A percentile compares a stretch with the other conserved stretches of the same genome.
Conservation (phyloP, 2,797 vertebrate genomes). For the Hephaestus fuliginosus region DNA sequence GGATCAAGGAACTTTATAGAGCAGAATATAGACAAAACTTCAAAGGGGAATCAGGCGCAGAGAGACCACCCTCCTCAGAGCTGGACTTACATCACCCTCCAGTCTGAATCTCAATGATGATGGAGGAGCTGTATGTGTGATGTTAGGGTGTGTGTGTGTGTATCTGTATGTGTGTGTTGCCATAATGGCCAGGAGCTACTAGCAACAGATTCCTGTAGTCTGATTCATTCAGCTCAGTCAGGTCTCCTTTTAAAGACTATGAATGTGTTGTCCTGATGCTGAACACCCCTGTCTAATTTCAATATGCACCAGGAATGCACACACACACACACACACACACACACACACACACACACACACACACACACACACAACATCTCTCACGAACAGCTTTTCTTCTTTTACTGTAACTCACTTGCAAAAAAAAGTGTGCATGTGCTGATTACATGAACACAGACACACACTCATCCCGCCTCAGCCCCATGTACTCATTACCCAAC, state of each 20-base stretch:
- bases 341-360: constrained; percentile 22
- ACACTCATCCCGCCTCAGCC: constrained; percentile 35
- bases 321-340: constrained; percentile 24
- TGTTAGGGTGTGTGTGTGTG: background rate
- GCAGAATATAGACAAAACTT: constrained; percentile 13
- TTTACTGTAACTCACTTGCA: constrained; percentile 19
- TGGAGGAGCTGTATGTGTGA: background rate
- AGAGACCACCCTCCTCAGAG: constrained; percentile 33
- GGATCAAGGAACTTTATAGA: constrained; percentile 30
- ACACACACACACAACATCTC: constrained; percentile 7
- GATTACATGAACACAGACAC: constrained; percentile 33
- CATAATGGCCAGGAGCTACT: constrained; percentile 53
- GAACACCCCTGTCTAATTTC: constrained; percentile 38
- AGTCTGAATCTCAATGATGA: constrained; percentile 2
- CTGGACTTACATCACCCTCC: constrained; percentile 30
- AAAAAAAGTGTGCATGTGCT: constrained; percentile 16
- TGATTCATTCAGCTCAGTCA: constrained; percentile 59
- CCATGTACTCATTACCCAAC: constrained; percentile 61
- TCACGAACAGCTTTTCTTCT: background rate
- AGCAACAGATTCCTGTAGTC: constrained; percentile 60
- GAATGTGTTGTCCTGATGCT: constrained; percentile 42
- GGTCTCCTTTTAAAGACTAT: constrained; percentile 78
- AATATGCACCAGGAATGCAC: constrained; percentile 22
- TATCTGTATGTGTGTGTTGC: constrained; percentile 19
- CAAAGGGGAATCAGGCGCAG: constrained; percentile 1